These are phyloP conservation scores for Podabrus alpinus DNA, from an alignment of 2,888 invertebrate species.

Conservation along the genomic window DNA sequence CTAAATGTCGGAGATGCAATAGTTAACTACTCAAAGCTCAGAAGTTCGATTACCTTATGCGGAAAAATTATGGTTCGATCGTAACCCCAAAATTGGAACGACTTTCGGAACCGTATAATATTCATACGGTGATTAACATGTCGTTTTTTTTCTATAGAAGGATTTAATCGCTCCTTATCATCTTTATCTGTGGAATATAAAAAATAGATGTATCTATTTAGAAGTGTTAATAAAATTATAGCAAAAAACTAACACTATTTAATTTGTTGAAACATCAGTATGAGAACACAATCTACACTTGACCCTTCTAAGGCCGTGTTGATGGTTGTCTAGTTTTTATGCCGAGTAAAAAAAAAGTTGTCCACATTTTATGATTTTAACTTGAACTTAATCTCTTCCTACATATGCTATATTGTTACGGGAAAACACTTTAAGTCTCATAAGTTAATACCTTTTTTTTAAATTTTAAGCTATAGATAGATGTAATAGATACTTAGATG, in stretches of 20 bases:
- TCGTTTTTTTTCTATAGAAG: too few relatives aligned
- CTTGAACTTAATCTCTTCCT: background rate
- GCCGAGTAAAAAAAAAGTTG: too few relatives aligned
- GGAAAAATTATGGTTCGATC: background rate
- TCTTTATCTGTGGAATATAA: background rate
- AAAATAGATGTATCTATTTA: background rate
- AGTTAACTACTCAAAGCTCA: background rate
- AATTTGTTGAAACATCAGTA: background rate
- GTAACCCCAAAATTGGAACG: background rate
- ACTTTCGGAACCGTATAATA: background rate
- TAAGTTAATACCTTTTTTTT: slow-evolving; percentile 1
- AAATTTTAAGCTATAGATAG: slow-evolving; percentile 20
- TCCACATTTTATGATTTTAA: too few relatives aligned
- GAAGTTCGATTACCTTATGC: background rate
- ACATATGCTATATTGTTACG: background rate
- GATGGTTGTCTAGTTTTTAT: too few relatives aligned
- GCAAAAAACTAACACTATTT: too few relatives aligned
- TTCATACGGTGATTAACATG: background rate
- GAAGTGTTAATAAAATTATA: background rate
- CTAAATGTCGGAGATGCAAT: too few relatives aligned
- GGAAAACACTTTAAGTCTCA: background rate
- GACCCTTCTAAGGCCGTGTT: background rate
- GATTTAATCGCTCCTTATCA: background rate
- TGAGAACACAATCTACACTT: too few relatives aligned
- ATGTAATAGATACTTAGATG: slow-evolving; percentile 21